Conservation (phyloP, 1,140 invertebrate species). For the Heliconius hewitsoni region DNA sequence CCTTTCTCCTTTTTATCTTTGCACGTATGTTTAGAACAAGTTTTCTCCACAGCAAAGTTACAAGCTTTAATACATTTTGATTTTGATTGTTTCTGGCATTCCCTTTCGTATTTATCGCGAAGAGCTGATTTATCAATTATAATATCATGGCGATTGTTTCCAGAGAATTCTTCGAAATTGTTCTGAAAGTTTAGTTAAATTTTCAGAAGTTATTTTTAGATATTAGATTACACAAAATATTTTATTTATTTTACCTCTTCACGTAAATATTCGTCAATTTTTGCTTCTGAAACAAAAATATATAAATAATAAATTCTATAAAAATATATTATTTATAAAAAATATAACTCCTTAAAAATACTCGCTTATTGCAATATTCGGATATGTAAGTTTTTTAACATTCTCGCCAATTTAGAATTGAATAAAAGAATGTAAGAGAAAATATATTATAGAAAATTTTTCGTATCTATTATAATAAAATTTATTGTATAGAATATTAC, state of each 20-base stretch:
- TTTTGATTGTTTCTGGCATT: slow-evolving; percentile 34
- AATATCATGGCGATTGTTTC: background rate
- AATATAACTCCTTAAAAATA: background rate
- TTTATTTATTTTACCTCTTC: background rate
- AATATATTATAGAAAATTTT: no score
- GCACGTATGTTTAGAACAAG: slow-evolving; percentile 31
- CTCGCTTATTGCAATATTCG: background rate
- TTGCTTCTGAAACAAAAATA: background rate
- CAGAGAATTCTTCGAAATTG: slow-evolving; percentile 12
- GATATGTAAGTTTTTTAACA: no score
- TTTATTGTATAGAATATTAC: background rate
- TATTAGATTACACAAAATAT: background rate
- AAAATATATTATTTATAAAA: no score
- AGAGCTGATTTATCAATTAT: background rate
- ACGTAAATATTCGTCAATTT: background rate
- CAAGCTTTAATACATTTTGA: slow-evolving; percentile 35
- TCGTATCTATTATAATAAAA: no score
- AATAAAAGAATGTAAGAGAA: no score
- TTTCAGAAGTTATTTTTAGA: no score
- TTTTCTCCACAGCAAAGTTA: slow-evolving; percentile 11
- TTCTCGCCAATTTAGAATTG: no score
- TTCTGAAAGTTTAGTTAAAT: background rate
- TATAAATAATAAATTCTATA: background rate
- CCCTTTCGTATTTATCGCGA: slow-evolving; percentile 38
- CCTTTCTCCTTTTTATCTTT: slow-evolving; percentile 28